A percentile compares a stretch with the other conserved stretches of the same genome.
Evolutionary conservation across 1,140 invertebrate genomes (phyloP).

Genomic region (Gonioctena quinquepunctata): DNA sequence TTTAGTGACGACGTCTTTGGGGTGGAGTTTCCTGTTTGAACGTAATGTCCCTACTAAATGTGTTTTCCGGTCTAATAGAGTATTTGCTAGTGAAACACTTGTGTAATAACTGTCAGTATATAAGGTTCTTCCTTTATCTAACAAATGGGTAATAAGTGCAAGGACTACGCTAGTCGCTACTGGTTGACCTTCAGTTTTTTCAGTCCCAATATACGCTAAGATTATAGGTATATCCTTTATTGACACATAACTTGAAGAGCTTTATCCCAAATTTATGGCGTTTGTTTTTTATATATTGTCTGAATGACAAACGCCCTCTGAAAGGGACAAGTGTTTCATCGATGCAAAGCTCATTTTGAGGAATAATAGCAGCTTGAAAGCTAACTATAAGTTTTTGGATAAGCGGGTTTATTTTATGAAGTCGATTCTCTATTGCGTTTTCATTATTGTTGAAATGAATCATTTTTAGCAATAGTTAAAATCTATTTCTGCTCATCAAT

Average conservation of each 20-base stretch:
- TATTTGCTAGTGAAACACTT: constrained; percentile 53
- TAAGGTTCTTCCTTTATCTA: constrained; percentile 20
- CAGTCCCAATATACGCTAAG: background rate
- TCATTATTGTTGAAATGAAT: constrained; percentile 50
- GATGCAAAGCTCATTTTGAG: constrained; percentile 32
- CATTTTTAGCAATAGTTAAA: constrained; percentile 48
- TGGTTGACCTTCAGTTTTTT: background rate
- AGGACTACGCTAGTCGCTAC: constrained; percentile 24
- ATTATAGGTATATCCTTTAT: background rate
- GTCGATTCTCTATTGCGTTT: background rate
- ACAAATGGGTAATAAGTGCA: constrained; percentile 10
- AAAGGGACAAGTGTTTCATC: constrained; percentile 48
- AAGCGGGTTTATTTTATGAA: background rate
- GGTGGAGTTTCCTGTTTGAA: constrained; percentile 45
- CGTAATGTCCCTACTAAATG: constrained; percentile 55
- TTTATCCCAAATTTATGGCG: constrained; percentile 47
- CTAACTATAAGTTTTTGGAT: background rate
- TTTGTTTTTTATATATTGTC: constrained; percentile 44
- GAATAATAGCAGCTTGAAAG: constrained; percentile 35
- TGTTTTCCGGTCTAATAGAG: constrained; percentile 48
- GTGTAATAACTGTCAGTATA: constrained; percentile 52
- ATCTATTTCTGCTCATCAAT: too few relatives aligned
- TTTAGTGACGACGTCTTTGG: constrained; percentile 30
- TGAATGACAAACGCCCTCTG: constrained; percentile 42
- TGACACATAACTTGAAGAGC: constrained; percentile 30